Conservation (phyloP, 53 echinoderm and acorn worm species). For the Mesocentrotus franciscanus region DNA sequence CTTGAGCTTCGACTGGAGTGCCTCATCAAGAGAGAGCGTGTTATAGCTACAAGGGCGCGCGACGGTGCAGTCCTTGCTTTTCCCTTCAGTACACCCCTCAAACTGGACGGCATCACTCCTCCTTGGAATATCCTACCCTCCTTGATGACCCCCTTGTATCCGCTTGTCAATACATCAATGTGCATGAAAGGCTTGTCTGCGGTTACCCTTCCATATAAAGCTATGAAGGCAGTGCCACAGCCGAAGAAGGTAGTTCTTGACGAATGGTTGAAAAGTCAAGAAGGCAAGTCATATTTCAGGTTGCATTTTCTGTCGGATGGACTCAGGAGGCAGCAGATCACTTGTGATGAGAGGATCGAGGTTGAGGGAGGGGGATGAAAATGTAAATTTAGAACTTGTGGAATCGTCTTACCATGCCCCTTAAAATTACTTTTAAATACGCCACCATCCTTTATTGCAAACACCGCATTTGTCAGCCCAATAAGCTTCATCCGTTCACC, state of each 20-base stretch:
- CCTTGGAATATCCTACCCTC: neutral
- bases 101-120: neutral
- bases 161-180: slow-evolving; percentile 80
- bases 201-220: neutral
- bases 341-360: too few species aligned
- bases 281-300: slow-evolving; percentile 68
- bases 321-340: too few species aligned
- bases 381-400: too few species aligned
- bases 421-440: too few species aligned
- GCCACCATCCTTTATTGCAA: too few species aligned
- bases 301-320: too few species aligned
- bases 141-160: slow-evolving; percentile 71
- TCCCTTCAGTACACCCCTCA: neutral
- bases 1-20: neutral
- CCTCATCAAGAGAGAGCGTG: neutral
- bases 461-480: too few species aligned
- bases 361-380: too few species aligned
- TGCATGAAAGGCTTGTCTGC: slow-evolving; percentile 68
- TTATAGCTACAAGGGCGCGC: neutral
- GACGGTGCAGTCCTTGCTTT: slow-evolving; percentile 4
- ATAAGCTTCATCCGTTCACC: too few species aligned
- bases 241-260: slow-evolving; percentile 74
- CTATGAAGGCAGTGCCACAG: slow-evolving; percentile 71
- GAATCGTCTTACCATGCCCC: too few species aligned
- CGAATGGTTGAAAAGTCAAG: slow-evolving; percentile 76